Conservation (phyloP, 2,888 invertebrate genomes). For the Petrolisthes cinctipes region DNA sequence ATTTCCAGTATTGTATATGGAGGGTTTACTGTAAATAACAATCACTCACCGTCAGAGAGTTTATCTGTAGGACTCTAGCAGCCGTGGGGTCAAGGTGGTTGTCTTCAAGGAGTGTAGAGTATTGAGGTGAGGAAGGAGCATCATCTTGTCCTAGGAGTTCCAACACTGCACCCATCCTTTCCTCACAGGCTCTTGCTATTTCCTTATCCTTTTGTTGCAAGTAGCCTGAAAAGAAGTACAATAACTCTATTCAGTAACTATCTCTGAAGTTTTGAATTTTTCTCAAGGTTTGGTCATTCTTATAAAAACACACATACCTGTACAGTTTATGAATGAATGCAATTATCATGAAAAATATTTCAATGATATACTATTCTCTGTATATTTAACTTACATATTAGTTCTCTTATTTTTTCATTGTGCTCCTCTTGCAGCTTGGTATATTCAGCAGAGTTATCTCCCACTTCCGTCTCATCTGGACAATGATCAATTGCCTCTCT, state of each 20-base stretch:
- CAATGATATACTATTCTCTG: no score
- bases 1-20: no score
- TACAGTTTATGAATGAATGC: no score
- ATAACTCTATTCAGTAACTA: no score
- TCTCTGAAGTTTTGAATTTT: no score
- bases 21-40: no score
- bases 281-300: no score
- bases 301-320: no score
- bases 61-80: slow-evolving; percentile 66
- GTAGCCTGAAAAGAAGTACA: slow-evolving; percentile 73
- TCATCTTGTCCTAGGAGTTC: slow-evolving; percentile 75
- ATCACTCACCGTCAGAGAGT: slow-evolving; percentile 69
- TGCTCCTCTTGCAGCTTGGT: slow-evolving; percentile 82
- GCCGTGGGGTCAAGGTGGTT: slow-evolving; percentile 72
- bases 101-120: slow-evolving; percentile 74
- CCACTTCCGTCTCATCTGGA: slow-evolving; percentile 83
- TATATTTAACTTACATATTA: slow-evolving; percentile 76
- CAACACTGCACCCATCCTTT: slow-evolving; percentile 84
- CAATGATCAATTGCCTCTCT: slow-evolving; percentile 86
- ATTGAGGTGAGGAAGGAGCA: slow-evolving; percentile 57
- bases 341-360: no score
- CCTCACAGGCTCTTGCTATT: slow-evolving; percentile 86
- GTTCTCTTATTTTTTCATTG: slow-evolving; percentile 83
- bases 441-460: slow-evolving; percentile 82
- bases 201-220: slow-evolving; percentile 89